Evolutionary conservation across 2,888 invertebrate species (phyloP), one percentile per base, ranked within the genome.

Genomic region (Drosophila pullipes): DNA sequence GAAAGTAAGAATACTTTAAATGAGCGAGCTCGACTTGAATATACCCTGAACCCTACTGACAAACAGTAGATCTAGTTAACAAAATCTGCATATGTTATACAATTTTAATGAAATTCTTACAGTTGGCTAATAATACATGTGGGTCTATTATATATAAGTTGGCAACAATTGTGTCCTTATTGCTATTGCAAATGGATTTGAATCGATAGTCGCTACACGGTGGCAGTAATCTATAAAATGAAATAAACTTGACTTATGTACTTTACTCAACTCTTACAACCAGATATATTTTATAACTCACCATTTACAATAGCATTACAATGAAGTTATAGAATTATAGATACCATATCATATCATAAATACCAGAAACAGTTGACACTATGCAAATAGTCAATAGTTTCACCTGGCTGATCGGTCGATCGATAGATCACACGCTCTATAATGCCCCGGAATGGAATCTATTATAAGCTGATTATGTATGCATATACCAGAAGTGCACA

Each of bases 401-500:
- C 54, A 31, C 30, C 13, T 37, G 35, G 22, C 64, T 50, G 73
- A 55, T 39, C 44, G 9, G 16, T 25, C 25, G 53, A 47, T 39
- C 49, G 69, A 31, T 49, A 58, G 68, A 69, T 69, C 50, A 49
- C 73, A 54, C 52, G 63, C 47, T 70, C 69, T 52, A 10, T 7
- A 35, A 11, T 69, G 59, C 52, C 58, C 30, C 70, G 22, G n/a
- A 39, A 33, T 57, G 70, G 54, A 35, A 53, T 41, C 9, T 41
- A 57, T 41, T 11, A 30, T 16, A n/a, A 13, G 5, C 44, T 31
- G 30, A 30, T 69, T 60, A 61, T 39, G 37, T 69, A 61, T 61
- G 49, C 37, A 41, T 59, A 55, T 54, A 65, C 60, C 69, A 69
- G 69, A 76, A 80, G 65, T 80, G n/a, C 57, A 57, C 37, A 55